Conservation (phyloP, 2,888 invertebrate genomes). For the Cephus pygmeus region DNA sequence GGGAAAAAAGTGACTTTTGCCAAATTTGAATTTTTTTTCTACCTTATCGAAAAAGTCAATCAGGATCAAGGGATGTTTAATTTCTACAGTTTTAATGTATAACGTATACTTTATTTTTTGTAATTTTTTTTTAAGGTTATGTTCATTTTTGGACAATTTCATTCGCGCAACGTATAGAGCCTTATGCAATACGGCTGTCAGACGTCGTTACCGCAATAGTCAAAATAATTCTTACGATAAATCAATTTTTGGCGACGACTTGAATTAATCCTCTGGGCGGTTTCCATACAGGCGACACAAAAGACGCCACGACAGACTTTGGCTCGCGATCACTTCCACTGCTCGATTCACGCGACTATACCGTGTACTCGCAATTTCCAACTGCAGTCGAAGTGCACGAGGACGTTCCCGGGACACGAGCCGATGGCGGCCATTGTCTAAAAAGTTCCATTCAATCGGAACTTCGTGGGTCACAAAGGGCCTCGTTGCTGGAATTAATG, state of each 20-base stretch:
- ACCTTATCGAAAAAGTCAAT: too few relatives aligned
- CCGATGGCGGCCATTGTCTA: constrained; percentile 47
- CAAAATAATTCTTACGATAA: background rate
- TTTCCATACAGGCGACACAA: background rate
- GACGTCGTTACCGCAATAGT: background rate
- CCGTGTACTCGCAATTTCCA: background rate
- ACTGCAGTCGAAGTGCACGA: background rate
- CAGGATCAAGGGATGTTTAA: background rate
- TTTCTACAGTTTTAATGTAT: background rate
- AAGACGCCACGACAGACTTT: background rate
- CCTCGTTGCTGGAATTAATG: constrained; percentile 49
- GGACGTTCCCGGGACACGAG: background rate
- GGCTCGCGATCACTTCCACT: background rate
- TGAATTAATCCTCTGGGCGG: background rate
- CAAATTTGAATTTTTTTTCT: too few relatives aligned
- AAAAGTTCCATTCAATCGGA: constrained; percentile 53
- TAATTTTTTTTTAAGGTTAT: too few relatives aligned
- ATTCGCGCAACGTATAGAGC: background rate
- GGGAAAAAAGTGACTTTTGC: too few relatives aligned
- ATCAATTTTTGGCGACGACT: background rate
- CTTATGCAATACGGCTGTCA: background rate
- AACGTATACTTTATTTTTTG: background rate
- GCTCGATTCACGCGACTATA: background rate
- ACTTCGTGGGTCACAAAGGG: constrained; percentile 43
- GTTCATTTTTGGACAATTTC: background rate